Conservation (phyloP, 2,888 invertebrate genomes). For the Eupithecia centaureata region DNA sequence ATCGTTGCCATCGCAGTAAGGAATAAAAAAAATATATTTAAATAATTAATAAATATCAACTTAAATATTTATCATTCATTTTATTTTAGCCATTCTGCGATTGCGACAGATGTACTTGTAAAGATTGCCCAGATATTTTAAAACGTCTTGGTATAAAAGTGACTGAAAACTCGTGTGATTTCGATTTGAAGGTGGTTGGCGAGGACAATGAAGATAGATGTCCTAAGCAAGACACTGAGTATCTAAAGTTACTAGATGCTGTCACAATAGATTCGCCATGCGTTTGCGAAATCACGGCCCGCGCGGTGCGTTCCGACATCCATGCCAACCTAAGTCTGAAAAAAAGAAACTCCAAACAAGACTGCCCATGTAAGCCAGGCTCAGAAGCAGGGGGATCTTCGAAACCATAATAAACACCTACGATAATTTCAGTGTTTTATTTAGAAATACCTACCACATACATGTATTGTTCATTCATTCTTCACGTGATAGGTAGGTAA, state of each 20-base stretch:
- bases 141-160: conserved; percentile 50
- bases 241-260: conserved; percentile 46
- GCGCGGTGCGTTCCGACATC: conserved; percentile 53
- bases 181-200: conserved; percentile 38
- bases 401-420: conserved; percentile 5
- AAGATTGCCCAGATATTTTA: conserved; percentile 56
- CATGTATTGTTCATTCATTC: too few species aligned
- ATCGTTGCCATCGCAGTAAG: background rate
- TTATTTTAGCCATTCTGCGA: conserved; percentile 61
- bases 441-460: too few species aligned
- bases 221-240: conserved; percentile 8
- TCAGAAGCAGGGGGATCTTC: background rate
- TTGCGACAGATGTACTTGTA: conserved; percentile 51
- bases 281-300: conserved; percentile 56
- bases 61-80: conserved; percentile 12
- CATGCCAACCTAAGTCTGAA: conserved; percentile 52
- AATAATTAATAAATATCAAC: background rate
- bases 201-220: conserved; percentile 4
- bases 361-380: background rate
- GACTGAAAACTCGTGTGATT: conserved; percentile 48
- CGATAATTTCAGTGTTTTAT: conserved; percentile 43
- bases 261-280: conserved; percentile 50
- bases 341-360: conserved; percentile 18
- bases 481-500: too few species aligned
- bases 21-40: background rate